phyloP scores from a whole-genome alignment of 2,113 vertebrate genomes.

The Antechinus flavipes region DNA sequence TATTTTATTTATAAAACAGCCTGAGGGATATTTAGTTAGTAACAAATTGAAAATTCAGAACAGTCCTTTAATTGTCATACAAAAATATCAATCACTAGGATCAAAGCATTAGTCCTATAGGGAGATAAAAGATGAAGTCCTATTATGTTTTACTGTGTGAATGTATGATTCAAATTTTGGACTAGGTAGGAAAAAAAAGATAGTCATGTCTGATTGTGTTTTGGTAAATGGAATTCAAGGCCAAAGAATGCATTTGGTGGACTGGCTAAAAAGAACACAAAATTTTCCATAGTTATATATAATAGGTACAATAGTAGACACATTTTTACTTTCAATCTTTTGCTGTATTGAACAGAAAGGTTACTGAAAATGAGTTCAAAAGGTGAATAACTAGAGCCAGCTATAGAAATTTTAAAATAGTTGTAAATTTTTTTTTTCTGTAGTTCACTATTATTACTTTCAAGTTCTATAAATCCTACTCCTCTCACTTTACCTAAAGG shows the following conservation, averaged over 20 bases:
- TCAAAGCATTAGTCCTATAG: background rate
- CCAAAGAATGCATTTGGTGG: background rate
- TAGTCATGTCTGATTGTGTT: background rate
- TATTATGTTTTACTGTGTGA: background rate
- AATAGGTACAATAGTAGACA: too few relatives aligned
- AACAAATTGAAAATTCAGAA: background rate
- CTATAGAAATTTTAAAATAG: background rate
- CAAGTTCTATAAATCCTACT: too few relatives aligned
- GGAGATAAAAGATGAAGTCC: background rate
- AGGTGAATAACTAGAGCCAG: background rate
- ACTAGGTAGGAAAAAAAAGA: background rate
- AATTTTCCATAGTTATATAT: background rate
- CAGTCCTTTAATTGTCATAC: background rate
- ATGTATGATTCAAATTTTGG: background rate
- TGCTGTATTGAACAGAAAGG: background rate
- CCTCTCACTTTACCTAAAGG: too few relatives aligned
- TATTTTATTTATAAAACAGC: background rate
- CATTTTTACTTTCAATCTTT: background rate
- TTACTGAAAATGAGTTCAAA: background rate
- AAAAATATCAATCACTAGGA: background rate
- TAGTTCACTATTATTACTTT: too few relatives aligned
- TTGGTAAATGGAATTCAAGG: background rate
- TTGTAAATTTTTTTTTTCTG: background rate
- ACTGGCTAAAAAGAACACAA: background rate
- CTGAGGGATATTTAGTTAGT: background rate